These are phyloP conservation scores for Carcinoscorpius rotundicauda DNA, from an alignment of 1,140 invertebrate genomes.

Conservation along the genomic window DNA sequence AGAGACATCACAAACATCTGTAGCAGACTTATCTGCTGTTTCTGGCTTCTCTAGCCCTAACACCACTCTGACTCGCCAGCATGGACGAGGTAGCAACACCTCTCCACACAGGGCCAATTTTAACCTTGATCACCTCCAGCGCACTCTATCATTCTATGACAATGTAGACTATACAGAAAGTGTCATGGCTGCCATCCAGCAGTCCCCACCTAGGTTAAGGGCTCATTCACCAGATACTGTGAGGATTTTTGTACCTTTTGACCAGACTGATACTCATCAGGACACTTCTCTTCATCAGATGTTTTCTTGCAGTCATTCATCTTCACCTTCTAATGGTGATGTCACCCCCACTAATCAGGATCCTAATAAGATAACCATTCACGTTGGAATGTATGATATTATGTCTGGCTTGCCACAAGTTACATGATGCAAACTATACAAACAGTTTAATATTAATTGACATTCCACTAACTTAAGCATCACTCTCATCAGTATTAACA, in stretches of 20 bases:
- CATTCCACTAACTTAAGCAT: no score
- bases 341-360: slow-evolving; percentile 18
- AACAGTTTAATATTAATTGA: no score
- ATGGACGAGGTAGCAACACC: slow-evolving; percentile 9
- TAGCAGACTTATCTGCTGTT: slow-evolving; percentile 63
- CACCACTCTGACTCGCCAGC: slow-evolving; percentile 21
- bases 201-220: slow-evolving; percentile 12
- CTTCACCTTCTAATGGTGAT: slow-evolving; percentile 17
- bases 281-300: slow-evolving; percentile 11
- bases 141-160: slow-evolving; percentile 25
- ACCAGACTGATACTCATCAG: slow-evolving; percentile 6
- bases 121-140: slow-evolving; percentile 11
- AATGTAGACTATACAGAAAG: slow-evolving; percentile 24
- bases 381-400: not conserved
- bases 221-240: slow-evolving; percentile 42
- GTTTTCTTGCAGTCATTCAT: not conserved
- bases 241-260: slow-evolving; percentile 59
- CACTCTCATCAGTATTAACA: no score
- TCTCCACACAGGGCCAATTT: slow-evolving; percentile 12
- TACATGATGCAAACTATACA: no score
- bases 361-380: slow-evolving; percentile 21
- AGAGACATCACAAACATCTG: slow-evolving; percentile 68
- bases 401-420: no score
- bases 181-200: slow-evolving; percentile 26
- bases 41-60: slow-evolving; percentile 34